Base-by-base conservation (phyloP, 2,888 invertebrate species). In the Agonum fuliginosum region DNA sequence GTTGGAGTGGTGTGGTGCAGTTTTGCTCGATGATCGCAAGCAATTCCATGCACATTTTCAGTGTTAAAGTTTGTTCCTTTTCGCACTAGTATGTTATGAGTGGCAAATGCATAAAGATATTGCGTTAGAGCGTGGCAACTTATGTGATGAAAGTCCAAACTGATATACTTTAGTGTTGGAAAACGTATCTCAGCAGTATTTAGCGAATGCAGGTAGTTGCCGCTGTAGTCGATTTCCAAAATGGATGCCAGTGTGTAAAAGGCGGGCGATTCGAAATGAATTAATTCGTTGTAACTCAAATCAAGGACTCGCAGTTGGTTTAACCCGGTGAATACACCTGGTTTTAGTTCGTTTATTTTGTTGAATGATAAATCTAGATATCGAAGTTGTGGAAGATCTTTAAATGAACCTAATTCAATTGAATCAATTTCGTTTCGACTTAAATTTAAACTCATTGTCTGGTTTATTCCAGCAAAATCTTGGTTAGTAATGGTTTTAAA, bases 311-410 rank as follows among this genome's bases (percentile, higher is more conserved):
- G 89, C 41, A 94, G 85, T 83, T 91, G 91, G 51, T 85, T 87
- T 74, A 93, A 85, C 73, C 89, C 87, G 70, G 88, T 86, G 83
- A 93, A 93, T 75, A 92, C 88, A 81, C 90, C 89, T 1, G 87
- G 83, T 0, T 90, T 89, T 67, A 94, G 86, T 78, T 88, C 88
- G 78, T 88, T 89, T 80, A 93, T 88, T 78, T 89, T 88, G 84
- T 93, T 94, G 10, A 88, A 87, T 82, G 91, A 91, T 73, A 94
- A 84, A 86, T 93, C 93, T 78, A 95, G 87, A 80, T 90, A 90
- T 80, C 89, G 87, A 3, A 95, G 87, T 0, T 90, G 89, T 37
- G 87, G 86, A 6, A 93, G 88, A 48, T 91, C 91, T 27, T 89
- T 89, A 82, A 93, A 92, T 79, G 90, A 88, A 79, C 90, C 88